A percentile compares a stretch with the other conserved stretches of the same genome.
Evolutionary conservation across 2,113 vertebrate species (phyloP).

Genomic region (Sprattus sprattus): DNA sequence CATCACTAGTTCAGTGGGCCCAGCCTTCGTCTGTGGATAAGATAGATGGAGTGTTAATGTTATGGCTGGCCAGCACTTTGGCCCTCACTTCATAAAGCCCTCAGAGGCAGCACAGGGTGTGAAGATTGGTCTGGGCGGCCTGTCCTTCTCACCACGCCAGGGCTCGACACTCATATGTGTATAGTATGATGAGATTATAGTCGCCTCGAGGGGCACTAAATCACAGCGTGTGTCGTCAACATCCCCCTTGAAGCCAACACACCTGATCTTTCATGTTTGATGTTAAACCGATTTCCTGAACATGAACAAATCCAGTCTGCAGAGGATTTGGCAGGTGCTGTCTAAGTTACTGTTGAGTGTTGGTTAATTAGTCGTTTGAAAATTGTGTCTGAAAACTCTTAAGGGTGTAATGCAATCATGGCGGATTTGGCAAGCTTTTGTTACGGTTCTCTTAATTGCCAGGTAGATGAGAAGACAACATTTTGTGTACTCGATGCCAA

Average conservation of each 20-base stretch:
- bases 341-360: background rate
- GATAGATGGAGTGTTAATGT: constrained; percentile 23
- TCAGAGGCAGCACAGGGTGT: background rate
- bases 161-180: constrained; percentile 47
- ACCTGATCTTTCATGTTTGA: background rate
- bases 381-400: background rate
- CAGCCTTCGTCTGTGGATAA: background rate
- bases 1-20: background rate
- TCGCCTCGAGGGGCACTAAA: background rate
- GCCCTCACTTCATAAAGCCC: background rate
- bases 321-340: background rate
- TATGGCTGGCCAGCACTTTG: background rate
- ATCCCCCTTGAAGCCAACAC: background rate
- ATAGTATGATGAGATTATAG: constrained; percentile 20
- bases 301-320: background rate
- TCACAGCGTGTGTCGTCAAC: background rate
- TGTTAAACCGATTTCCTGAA: background rate
- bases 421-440: background rate
- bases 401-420: background rate
- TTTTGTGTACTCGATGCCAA: background rate
- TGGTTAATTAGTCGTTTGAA: background rate
- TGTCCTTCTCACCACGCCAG: background rate
- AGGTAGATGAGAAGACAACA: background rate
- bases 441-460: background rate
- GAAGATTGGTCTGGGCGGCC: background rate